Base-by-base conservation (phyloP, 2,888 invertebrate genomes). In the Mythimna albipuncta region DNA sequence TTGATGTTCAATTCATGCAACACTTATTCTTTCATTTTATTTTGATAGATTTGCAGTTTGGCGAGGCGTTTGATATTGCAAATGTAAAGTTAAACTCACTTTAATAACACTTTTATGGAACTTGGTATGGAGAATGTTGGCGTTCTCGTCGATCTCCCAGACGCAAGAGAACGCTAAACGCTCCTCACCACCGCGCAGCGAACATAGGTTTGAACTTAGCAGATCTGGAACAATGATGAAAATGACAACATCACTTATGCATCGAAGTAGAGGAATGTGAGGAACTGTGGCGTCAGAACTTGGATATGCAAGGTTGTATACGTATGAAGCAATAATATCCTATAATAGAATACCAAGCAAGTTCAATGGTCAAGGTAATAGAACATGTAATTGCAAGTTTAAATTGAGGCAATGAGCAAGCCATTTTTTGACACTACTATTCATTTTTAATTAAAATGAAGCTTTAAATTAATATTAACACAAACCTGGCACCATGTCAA, bases 151-250 rank as follows among this genome's bases (percentile, higher is more conserved):
- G 90, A 99, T 97, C 93, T 99, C 98, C 99, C 99, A 99, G 64
- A 99, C 96, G 80, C 99, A 99, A 0, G 99, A 99, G 92, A 99
- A 99, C 0, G 99, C 99, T 89, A 99, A 98, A 78, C 99, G 97
- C 89, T 99, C 99, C 84, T 98, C 99, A 26, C 98, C 97, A 0
- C 98, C 99, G 62, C 99, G 97, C 70, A 99, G 94, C 0, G 99
- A 99, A 93, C 99, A 99, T 64, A 99, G 94, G 94, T 99, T 99
- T 0, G 99, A 99, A 93, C 99, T 99, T 0, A 99, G 97, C 65
- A 99, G 94, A 85, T 98, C 99, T 93, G 97, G 94, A 92, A 97
- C n/a, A 76, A 47, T 54, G 0, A 41, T 7, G 0, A 47, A 11
- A 41, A 0, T 64, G 13, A 64, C 4, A n/a, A 54, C 6, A 59